phyloP scores from a whole-genome alignment of 2,113 vertebrate species.

The Chascanopsetta lugubris region DNA sequence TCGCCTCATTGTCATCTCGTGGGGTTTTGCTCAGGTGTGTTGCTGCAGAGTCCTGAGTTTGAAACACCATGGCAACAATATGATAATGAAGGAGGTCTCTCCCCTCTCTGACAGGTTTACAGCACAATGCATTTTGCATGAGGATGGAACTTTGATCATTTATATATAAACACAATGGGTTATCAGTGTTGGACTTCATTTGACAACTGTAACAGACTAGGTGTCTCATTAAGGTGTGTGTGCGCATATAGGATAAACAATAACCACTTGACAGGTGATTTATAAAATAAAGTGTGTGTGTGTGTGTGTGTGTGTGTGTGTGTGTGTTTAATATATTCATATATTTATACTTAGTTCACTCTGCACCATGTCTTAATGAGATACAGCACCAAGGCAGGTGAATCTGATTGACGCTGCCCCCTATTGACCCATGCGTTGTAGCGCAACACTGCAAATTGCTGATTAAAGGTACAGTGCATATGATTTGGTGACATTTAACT shows the following conservation, averaged over 20 bases:
- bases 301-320: not conserved
- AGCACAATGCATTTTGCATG: not conserved
- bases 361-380: not conserved
- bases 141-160: not conserved
- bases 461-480: too few relatives aligned
- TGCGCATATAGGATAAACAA: not conserved
- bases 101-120: slow-evolving; percentile 5
- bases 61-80: slow-evolving; percentile 72
- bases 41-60: slow-evolving; percentile 48
- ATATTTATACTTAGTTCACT: not conserved
- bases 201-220: not conserved
- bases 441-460: not conserved
- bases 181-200: not conserved
- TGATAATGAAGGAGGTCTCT: slow-evolving; percentile 64
- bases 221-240: not conserved
- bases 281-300: not conserved
- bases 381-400: not conserved
- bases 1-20: slow-evolving; percentile 36
- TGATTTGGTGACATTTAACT: too few relatives aligned
- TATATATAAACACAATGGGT: not conserved
- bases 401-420: slow-evolving; percentile 31
- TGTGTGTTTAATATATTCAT: not conserved
- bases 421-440: slow-evolving; percentile 27
- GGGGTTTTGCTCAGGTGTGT: slow-evolving; percentile 11
- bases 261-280: not conserved